Conservation (phyloP, 2,888 invertebrate species). For the Drosophila kambysellisi region DNA sequence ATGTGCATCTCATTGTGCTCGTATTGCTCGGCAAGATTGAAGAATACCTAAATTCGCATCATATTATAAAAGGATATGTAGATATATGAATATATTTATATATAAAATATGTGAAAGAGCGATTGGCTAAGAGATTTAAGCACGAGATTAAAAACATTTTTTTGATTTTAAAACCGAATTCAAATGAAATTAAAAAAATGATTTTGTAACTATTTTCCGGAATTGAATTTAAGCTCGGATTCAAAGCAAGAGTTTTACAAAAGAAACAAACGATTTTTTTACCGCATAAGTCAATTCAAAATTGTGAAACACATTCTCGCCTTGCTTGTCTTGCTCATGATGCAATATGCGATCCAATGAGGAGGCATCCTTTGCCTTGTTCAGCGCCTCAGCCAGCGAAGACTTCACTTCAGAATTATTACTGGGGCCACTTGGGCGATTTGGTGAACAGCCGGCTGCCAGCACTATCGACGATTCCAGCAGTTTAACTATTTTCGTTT, state of each 20-base stretch:
- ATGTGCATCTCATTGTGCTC: slow-evolving; percentile 97
- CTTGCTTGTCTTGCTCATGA: slow-evolving; percentile 95
- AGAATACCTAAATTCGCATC: slow-evolving; percentile 90
- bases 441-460: slow-evolving; percentile 49
- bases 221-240: background rate
- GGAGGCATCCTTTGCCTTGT: slow-evolving; percentile 98
- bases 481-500: slow-evolving; percentile 94
- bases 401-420: slow-evolving; percentile 68
- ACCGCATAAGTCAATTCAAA: slow-evolving; percentile 98
- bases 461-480: slow-evolving; percentile 94
- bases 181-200: no score
- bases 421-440: slow-evolving; percentile 17
- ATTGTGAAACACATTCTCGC: slow-evolving; percentile 95
- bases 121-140: background rate
- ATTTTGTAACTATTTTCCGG: background rate
- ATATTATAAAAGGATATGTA: background rate
- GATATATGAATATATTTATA: background rate
- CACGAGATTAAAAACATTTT: no score
- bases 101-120: background rate
- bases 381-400: slow-evolving; percentile 87
- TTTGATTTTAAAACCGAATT: no score
- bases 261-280: slow-evolving; percentile 61
- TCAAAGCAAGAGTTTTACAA: background rate
- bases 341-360: slow-evolving; percentile 95
- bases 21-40: slow-evolving; percentile 98